Conservation (phyloP, 2,888 invertebrate species). For the Steinernema scapterisci region DNA sequence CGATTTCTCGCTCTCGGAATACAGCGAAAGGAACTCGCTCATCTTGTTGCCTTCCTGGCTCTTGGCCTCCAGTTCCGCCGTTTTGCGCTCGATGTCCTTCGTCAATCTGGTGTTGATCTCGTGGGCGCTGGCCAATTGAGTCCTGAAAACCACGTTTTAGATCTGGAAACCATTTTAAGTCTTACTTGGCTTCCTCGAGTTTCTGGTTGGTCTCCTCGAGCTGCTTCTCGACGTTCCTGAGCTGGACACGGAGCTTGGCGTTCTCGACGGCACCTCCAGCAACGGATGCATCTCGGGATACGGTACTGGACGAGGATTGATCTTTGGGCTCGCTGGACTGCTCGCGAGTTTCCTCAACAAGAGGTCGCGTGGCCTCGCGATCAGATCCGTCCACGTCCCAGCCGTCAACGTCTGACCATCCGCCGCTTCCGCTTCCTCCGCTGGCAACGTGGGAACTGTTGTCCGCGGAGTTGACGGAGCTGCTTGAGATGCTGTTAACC, state of each 20-base stretch:
- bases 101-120: neutral
- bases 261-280: neutral
- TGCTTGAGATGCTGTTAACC: too few relatives aligned
- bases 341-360: neutral
- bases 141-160: neutral
- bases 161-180: neutral
- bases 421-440: conserved; percentile 18
- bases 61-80: neutral
- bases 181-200: neutral
- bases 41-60: neutral
- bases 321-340: neutral
- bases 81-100: neutral
- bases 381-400: conserved; percentile 20
- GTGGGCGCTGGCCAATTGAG: neutral
- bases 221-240: neutral
- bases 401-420: conserved; percentile 23
- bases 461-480: too few relatives aligned
- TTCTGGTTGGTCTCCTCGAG: neutral
- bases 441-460: neutral
- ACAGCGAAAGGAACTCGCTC: neutral
- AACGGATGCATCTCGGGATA: neutral
- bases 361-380: neutral
- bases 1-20: neutral
- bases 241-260: neutral
- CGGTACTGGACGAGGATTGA: neutral